Conservation (phyloP, 2,888 invertebrate genomes). For the Prosopocoilus inquinatus region DNA sequence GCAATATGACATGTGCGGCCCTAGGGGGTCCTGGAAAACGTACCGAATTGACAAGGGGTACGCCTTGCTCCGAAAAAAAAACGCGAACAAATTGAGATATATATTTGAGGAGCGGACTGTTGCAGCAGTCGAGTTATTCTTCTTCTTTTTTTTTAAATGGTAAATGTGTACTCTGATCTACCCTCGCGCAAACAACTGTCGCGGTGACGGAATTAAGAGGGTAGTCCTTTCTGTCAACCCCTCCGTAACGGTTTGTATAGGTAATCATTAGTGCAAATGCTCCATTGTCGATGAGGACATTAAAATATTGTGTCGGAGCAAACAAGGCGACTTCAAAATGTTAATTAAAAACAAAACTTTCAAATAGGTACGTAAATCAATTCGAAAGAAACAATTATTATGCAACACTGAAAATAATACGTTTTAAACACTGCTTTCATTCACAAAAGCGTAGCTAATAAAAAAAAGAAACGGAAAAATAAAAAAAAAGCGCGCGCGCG, state of each 20-base stretch:
- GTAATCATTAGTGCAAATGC: constrained; percentile 21
- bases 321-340: no score
- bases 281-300: constrained; percentile 15
- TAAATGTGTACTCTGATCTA: constrained; percentile 20
- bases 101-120: constrained; percentile 22
- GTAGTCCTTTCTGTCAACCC: constrained; percentile 18
- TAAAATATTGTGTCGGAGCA: background rate
- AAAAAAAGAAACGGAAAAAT: no score
- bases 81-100: constrained; percentile 28
- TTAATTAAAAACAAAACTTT: no score
- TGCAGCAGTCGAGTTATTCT: constrained; percentile 21
- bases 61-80: constrained; percentile 17
- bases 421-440: no score
- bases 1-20: constrained; percentile 29
- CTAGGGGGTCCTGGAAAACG: constrained; percentile 25
- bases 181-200: constrained; percentile 28
- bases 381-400: no score
- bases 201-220: constrained; percentile 25
- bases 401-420: no score
- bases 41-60: constrained; percentile 22
- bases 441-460: no score
- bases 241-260: constrained; percentile 4
- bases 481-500: no score
- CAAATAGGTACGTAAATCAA: no score
- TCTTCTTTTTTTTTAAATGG: constrained; percentile 24